Evolutionary conservation across 1,140 invertebrate species (phyloP).

Genomic region (Tachypleus tridentatus): DNA sequence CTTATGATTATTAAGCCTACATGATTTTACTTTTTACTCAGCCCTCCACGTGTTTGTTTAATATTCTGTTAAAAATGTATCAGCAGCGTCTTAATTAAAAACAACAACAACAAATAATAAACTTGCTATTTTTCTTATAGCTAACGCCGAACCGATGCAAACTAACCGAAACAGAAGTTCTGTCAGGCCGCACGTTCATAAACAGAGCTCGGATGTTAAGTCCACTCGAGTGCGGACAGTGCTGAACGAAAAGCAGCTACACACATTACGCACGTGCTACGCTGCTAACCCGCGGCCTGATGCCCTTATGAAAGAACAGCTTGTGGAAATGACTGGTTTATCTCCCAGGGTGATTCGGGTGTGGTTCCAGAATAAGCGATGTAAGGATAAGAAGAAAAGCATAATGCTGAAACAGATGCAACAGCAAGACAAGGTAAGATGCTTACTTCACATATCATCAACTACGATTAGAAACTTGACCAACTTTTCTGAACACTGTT

Average conservation of each 20-base stretch:
- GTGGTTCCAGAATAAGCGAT: conserved; percentile 99
- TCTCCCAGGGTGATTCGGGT: conserved; percentile 91
- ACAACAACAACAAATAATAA: too few relatives aligned
- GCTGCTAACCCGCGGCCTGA: conserved; percentile 94
- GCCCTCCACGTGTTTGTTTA: too few relatives aligned
- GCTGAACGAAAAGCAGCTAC: conserved; percentile 95
- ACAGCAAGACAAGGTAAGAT: conserved; percentile 85
- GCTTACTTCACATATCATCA: background rate
- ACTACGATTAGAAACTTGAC: too few relatives aligned
- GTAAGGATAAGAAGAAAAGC: conserved; percentile 97
- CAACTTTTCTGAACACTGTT: too few relatives aligned
- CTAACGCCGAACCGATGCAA: conserved; percentile 24
- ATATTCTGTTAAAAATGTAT: too few relatives aligned
- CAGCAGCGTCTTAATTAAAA: too few relatives aligned
- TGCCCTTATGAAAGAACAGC: conserved; percentile 97
- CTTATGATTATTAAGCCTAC: too few relatives aligned
- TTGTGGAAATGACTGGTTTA: conserved; percentile 96
- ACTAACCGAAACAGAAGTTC: conserved; percentile 17
- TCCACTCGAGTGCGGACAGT: conserved; percentile 94
- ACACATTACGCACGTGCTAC: conserved; percentile 86
- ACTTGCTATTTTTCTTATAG: conserved; percentile 9
- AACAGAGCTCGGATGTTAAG: conserved; percentile 45
- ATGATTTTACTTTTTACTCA: too few relatives aligned
- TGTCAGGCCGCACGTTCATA: conserved; percentile 24
- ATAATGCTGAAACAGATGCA: conserved; percentile 95